Percentiles rank a stretch among this genome's conserved stretches.
Evolutionary conservation across 2,888 invertebrate genomes (phyloP).

Genomic region (Dendrolimus houi): DNA sequence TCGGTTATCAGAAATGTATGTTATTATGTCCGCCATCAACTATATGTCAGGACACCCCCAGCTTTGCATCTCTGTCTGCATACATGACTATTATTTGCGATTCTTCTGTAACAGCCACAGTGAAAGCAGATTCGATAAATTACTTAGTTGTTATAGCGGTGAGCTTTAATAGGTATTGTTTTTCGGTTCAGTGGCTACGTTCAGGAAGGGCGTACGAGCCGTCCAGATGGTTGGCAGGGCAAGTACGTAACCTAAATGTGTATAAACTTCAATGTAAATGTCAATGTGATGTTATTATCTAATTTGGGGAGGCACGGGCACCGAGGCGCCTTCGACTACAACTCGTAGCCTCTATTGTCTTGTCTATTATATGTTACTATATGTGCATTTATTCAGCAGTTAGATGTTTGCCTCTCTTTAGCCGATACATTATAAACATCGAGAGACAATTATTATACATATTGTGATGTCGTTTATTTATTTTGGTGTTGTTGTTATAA

Average conservation of each 20-base stretch:
- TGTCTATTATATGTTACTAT: constrained; percentile 63
- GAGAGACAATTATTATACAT: constrained; percentile 37
- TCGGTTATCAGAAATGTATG: constrained; percentile 34
- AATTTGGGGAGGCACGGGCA: constrained; percentile 23
- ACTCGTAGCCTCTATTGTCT: constrained; percentile 50
- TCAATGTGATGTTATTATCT: constrained; percentile 51
- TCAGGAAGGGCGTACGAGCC: constrained; percentile 99
- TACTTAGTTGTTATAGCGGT: constrained; percentile 19
- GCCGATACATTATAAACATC: constrained; percentile 51
- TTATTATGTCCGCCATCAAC: neutral
- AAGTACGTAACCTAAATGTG: constrained; percentile 88
- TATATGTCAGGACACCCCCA: constrained; percentile 14
- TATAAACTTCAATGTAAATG: constrained; percentile 59
- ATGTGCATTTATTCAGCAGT: constrained; percentile 71
- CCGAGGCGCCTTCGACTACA: constrained; percentile 27
- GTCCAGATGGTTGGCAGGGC: constrained; percentile 98
- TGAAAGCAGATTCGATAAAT: constrained; percentile 36
- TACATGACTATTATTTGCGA: constrained; percentile 42
- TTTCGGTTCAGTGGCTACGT: constrained; percentile 94
- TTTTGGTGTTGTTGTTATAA: constrained; percentile 67
- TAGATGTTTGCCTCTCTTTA: constrained; percentile 74
- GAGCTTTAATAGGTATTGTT: constrained; percentile 57
- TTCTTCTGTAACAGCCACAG: constrained; percentile 34
- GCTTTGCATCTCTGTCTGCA: constrained; percentile 64
- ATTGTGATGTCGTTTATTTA: constrained; percentile 62